These are phyloP conservation scores for Dallia pectoralis DNA, from an alignment of 2,797 vertebrate species.

Conservation along the genomic window DNA sequence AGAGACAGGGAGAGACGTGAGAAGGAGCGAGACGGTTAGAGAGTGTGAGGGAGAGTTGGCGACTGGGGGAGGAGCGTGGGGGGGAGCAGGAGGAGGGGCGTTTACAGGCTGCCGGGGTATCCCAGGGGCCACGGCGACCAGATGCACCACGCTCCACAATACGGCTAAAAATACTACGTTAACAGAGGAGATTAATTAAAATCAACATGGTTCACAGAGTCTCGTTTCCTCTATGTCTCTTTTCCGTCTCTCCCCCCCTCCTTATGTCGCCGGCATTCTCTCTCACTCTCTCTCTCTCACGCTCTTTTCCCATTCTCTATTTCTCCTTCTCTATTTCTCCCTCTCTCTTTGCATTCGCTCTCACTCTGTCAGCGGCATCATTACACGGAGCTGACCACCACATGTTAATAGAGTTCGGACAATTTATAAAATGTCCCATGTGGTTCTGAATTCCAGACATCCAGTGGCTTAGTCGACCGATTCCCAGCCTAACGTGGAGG, in stretches of 20 bases:
- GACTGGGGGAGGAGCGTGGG: too few species aligned
- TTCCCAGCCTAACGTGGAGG: too few species aligned
- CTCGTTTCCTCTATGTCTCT: slow-evolving; percentile 16
- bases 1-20: neutral
- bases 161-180: slow-evolving; percentile 54
- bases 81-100: neutral
- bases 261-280: neutral
- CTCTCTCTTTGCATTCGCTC: neutral
- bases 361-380: neutral
- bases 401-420: too few species aligned
- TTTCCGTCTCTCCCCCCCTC: neutral
- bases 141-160: slow-evolving; percentile 47
- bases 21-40: neutral
- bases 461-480: too few species aligned
- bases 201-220: slow-evolving; percentile 33
- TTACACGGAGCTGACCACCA: neutral
- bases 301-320: neutral
- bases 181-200: slow-evolving; percentile 44
- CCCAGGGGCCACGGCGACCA: slow-evolving; percentile 54
- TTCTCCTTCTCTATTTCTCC: neutral
- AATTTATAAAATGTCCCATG: too few species aligned
- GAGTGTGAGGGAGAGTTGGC: neutral
- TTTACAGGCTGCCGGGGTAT: slow-evolving; percentile 52
- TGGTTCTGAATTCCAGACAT: too few species aligned
- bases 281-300: neutral